Evolutionary conservation across 2,888 invertebrate genomes (phyloP).

Genomic region (Monoplex corrugatus): DNA sequence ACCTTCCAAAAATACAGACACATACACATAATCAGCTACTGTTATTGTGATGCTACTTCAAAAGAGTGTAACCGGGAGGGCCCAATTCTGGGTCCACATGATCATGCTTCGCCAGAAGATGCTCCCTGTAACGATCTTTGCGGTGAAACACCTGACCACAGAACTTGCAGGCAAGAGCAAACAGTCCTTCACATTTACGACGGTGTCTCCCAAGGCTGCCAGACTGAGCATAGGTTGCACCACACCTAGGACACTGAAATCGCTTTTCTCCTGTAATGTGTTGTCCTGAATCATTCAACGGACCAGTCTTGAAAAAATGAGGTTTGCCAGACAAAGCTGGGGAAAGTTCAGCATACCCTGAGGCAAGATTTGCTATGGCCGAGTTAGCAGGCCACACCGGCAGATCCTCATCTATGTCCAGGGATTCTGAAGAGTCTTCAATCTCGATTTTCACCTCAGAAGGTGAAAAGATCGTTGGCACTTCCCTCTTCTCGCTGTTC

Average conservation of each 20-base stretch:
- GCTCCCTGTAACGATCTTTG: conserved; percentile 38
- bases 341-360: not conserved
- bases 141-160: conserved; percentile 44
- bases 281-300: not conserved
- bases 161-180: conserved; percentile 39
- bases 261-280: not conserved
- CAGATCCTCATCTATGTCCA: conserved; percentile 11
- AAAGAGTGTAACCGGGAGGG: conserved; percentile 39
- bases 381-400: not conserved
- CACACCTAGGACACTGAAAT: conserved; percentile 42
- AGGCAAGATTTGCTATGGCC: conserved; percentile 28
- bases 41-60: too few species aligned
- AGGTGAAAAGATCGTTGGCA: not conserved
- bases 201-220: conserved; percentile 54
- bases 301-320: not conserved
- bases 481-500: not conserved
- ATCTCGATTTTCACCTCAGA: conserved; percentile 28
- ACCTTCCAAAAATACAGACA: too few species aligned
- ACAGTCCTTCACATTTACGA: conserved; percentile 44
- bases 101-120: conserved; percentile 42
- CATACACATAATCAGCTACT: too few species aligned
- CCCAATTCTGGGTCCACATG: conserved; percentile 27
- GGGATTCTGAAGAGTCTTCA: conserved; percentile 30
- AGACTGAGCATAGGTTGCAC: conserved; percentile 48
- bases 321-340: not conserved